Percentiles rank a stretch among this genome's conserved stretches.
phyloP scores from a whole-genome alignment of 2,113 vertebrate genomes.

The Oreochromis tanganicae region DNA sequence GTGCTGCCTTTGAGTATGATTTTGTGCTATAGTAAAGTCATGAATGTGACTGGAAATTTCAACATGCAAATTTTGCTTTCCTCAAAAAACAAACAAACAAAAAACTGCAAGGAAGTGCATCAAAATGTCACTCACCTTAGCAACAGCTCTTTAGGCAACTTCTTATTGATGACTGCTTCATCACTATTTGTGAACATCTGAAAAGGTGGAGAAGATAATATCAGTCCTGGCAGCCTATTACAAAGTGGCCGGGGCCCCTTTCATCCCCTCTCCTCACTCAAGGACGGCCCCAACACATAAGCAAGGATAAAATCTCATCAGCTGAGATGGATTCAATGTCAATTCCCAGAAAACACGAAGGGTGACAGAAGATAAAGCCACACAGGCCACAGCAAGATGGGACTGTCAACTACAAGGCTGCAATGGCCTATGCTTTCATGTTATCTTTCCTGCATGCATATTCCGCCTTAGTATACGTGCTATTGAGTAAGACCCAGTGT shows the following conservation, averaged over 20 bases:
- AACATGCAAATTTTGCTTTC: not conserved
- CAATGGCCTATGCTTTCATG: not conserved
- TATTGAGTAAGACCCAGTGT: not conserved
- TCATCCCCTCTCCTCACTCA: not conserved
- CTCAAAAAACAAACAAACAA: not conserved
- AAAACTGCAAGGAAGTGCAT: not conserved
- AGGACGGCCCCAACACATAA: not conserved
- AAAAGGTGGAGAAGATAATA: conserved; percentile 16
- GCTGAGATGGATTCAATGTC: conserved; percentile 6
- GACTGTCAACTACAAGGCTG: not conserved
- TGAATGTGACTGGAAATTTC: not conserved
- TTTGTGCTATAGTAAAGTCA: not conserved
- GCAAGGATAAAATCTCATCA: conserved; percentile 29
- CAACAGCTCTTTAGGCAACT: conserved; percentile 95
- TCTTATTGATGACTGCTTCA: conserved; percentile 97
- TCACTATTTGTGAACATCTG: conserved; percentile 99
- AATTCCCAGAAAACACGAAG: not conserved
- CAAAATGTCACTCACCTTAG: conserved; percentile 78
- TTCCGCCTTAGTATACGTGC: not conserved
- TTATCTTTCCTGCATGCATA: not conserved
- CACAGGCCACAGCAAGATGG: not conserved
- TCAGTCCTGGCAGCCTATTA: not conserved
- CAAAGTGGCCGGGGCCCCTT: not conserved
- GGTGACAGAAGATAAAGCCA: not conserved
- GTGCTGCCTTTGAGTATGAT: not conserved